These are phyloP conservation scores for Hyles euphorbiae DNA, from an alignment of 1,140 invertebrate genomes.

Conservation along the genomic window DNA sequence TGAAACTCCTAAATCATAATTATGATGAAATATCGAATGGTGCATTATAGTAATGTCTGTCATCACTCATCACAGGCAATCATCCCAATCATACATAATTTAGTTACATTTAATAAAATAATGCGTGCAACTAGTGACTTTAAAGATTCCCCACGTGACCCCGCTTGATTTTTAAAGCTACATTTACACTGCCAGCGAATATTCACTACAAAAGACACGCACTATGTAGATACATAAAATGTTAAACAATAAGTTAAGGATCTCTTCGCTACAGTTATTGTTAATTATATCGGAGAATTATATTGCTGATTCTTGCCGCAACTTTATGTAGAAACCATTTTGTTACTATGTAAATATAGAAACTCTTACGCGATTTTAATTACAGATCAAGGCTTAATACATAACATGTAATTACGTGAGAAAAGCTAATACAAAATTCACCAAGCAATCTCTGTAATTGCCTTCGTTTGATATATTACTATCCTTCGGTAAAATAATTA, in stretches of 20 bases:
- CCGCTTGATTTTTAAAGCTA: constrained; percentile 1
- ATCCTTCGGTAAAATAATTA: neutral
- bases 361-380: too few relatives aligned
- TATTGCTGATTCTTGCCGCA: too few relatives aligned
- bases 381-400: too few relatives aligned
- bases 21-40: too few relatives aligned
- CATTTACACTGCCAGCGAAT: neutral
- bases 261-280: too few relatives aligned
- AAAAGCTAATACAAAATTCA: neutral
- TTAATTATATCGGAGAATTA: too few relatives aligned
- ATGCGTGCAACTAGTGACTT: constrained; percentile 27
- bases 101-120: constrained; percentile 25
- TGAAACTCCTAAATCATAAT: too few relatives aligned
- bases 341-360: too few relatives aligned
- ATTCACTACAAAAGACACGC: neutral
- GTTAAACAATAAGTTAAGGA: too few relatives aligned
- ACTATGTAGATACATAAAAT: neutral
- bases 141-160: constrained; percentile 28
- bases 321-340: too few relatives aligned
- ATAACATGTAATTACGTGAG: neutral
- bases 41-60: too few relatives aligned
- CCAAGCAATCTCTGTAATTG: neutral
- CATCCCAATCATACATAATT: constrained; percentile 21
- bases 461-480: neutral
- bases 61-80: neutral